Percentiles rank a stretch among this genome's conserved stretches.
Conservation (phyloP, 2,888 invertebrate genomes). For the Graphium colonna region DNA sequence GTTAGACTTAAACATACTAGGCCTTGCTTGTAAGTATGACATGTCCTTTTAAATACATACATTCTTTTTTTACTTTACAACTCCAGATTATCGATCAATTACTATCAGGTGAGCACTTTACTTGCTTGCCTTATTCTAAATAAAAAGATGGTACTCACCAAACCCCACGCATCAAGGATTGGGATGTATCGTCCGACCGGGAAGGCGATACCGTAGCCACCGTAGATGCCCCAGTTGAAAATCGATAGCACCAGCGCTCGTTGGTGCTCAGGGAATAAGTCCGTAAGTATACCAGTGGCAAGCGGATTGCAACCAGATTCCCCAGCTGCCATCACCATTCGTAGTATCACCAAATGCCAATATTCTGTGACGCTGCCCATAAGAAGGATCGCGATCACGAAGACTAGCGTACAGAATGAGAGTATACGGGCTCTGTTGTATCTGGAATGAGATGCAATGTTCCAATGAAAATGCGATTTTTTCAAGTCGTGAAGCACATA, state of each 20-base stretch:
- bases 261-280: constrained; percentile 89
- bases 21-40: too few relatives aligned
- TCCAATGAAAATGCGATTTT: too few relatives aligned
- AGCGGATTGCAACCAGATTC: constrained; percentile 94
- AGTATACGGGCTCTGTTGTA: constrained; percentile 87
- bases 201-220: constrained; percentile 95
- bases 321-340: constrained; percentile 93
- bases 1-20: too few relatives aligned
- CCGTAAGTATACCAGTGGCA: constrained; percentile 90
- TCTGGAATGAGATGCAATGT: constrained; percentile 47
- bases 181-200: constrained; percentile 94
- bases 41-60: too few relatives aligned
- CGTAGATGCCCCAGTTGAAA: constrained; percentile 97
- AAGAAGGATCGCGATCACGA: constrained; percentile 90
- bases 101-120: too few relatives aligned
- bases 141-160: constrained; percentile 71
- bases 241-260: constrained; percentile 94
- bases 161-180: constrained; percentile 84
- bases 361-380: constrained; percentile 92
- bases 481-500: too few relatives aligned
- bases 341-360: constrained; percentile 92
- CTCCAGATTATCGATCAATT: too few relatives aligned
- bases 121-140: too few relatives aligned
- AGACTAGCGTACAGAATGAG: constrained; percentile 87
- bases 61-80: too few relatives aligned